Conservation (phyloP, 2,113 vertebrate species). For the Coreoperca whiteheadi region DNA sequence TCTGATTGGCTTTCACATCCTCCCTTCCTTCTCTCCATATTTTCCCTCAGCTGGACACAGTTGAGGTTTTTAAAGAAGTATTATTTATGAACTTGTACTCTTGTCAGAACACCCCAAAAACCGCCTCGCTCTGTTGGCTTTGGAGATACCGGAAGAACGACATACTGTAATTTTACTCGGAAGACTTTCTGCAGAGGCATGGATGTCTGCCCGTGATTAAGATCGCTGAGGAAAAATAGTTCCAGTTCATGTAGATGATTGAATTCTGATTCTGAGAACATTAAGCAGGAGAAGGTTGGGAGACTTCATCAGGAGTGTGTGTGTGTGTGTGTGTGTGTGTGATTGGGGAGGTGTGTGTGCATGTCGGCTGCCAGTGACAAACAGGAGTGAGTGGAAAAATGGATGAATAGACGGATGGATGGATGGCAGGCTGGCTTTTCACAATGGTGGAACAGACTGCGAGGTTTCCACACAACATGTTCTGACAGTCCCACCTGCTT, state of each 20-base stretch:
- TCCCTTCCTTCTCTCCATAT: conserved; percentile 28
- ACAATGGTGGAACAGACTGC: conserved; percentile 42
- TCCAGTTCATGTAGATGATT: not conserved
- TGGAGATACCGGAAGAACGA: conserved; percentile 14
- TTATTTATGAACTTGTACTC: conserved; percentile 63
- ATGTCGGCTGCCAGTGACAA: conserved; percentile 31
- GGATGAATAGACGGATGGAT: conserved; percentile 35
- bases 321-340: conserved; percentile 20
- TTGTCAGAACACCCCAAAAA: conserved; percentile 39
- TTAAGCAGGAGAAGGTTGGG: not conserved
- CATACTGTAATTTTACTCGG: conserved; percentile 13
- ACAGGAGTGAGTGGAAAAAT: conserved; percentile 20
- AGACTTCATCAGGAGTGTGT: conserved; percentile 18
- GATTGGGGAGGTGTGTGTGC: conserved; percentile 22
- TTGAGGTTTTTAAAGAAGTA: conserved; percentile 27
- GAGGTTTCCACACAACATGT: conserved; percentile 76
- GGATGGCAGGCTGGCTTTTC: conserved; percentile 44
- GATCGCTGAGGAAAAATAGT: not conserved
- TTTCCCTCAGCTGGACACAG: conserved; percentile 18
- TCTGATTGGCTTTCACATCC: conserved; percentile 50
- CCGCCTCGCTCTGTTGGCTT: conserved; percentile 9
- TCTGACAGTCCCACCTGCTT: conserved; percentile 74
- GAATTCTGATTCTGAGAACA: conserved; percentile 19
- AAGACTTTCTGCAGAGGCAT: not conserved
- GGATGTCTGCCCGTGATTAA: conserved; percentile 7